Evolutionary conservation across 2,888 invertebrate species (phyloP).

Genomic region (Lottia scabra): DNA sequence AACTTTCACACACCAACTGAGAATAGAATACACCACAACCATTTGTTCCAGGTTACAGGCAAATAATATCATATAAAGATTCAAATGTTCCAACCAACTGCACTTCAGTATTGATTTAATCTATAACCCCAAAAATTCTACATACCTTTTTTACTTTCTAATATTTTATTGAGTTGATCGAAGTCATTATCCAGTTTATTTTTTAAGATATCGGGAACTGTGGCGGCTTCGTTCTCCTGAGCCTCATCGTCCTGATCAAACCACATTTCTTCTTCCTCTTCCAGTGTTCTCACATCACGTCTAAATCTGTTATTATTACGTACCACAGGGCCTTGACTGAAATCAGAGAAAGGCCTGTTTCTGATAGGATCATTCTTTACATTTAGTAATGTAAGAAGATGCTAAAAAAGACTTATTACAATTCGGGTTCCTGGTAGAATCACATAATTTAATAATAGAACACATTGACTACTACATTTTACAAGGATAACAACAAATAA

Average conservation of each 20-base stretch:
- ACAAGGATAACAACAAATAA: too few species aligned
- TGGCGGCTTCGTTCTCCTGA: slow-evolving; percentile 63
- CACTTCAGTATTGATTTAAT: too few species aligned
- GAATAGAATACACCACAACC: too few species aligned
- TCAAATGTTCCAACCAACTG: too few species aligned
- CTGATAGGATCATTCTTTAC: background rate
- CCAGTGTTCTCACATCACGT: slow-evolving; percentile 91
- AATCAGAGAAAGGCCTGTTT: slow-evolving; percentile 6
- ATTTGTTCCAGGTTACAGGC: too few species aligned
- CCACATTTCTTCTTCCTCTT: slow-evolving; percentile 99
- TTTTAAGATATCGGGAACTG: slow-evolving; percentile 72
- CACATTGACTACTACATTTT: too few species aligned
- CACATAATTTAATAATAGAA: too few species aligned
- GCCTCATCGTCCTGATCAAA: slow-evolving; percentile 91
- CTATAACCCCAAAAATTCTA: too few species aligned
- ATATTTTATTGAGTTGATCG: slow-evolving; percentile 77
- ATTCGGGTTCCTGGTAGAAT: too few species aligned
- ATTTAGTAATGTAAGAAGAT: background rate
- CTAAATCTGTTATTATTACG: slow-evolving; percentile 77
- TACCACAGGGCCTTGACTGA: slow-evolving; percentile 81
- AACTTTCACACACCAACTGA: too few species aligned
- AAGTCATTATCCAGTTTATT: slow-evolving; percentile 75
- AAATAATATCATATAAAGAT: too few species aligned
- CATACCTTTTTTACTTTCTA: slow-evolving; percentile 75
- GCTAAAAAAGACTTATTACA: background rate